Evolutionary conservation across 2,888 invertebrate genomes (phyloP).

Genomic region (Onthophagus sagittarius): DNA sequence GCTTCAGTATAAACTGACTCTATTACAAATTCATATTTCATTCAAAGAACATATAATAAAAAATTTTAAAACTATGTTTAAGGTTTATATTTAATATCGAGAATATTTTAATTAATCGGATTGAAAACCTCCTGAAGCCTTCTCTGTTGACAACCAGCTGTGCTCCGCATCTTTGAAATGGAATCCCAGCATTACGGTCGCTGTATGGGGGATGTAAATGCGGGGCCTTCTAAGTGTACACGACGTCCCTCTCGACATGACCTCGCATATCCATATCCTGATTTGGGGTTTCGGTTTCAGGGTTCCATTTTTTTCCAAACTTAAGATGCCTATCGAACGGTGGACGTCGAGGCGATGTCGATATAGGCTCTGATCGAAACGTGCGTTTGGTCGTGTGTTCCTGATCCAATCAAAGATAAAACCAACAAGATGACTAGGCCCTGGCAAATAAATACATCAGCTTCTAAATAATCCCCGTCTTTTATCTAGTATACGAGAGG

Average conservation of each 20-base stretch:
- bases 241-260: slow-evolving; percentile 25
- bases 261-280: slow-evolving; percentile 31
- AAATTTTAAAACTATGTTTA: too few relatives aligned
- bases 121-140: neutral
- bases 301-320: neutral
- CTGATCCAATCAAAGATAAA: neutral
- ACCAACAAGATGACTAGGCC: neutral
- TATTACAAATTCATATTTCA: neutral
- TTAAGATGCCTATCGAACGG: neutral
- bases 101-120: too few relatives aligned
- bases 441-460: neutral
- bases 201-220: neutral
- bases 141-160: neutral
- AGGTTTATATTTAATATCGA: too few relatives aligned
- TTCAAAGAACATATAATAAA: too few relatives aligned
- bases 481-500: neutral
- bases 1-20: neutral
- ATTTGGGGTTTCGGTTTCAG: neutral
- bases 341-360: neutral
- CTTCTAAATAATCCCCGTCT: neutral
- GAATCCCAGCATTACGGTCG: neutral
- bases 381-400: neutral
- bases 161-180: neutral
- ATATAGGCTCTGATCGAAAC: neutral
- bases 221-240: neutral